phyloP scores from a whole-genome alignment of 2,797 vertebrate genomes.

The Anas capensis region DNA sequence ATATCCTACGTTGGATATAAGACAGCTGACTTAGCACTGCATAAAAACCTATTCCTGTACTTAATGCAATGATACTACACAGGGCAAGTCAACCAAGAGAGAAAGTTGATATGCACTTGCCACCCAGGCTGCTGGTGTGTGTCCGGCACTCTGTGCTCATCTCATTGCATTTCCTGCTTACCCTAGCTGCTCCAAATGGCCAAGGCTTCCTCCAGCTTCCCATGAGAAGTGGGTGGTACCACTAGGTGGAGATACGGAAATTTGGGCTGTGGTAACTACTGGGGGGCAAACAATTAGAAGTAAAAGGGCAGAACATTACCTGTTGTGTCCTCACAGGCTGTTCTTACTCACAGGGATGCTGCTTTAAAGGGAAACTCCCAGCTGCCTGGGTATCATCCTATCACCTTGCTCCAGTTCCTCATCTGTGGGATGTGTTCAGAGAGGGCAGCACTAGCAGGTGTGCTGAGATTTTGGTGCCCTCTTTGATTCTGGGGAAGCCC shows the following conservation, averaged over 20 bases:
- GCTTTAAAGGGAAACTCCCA: not conserved
- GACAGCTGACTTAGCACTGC: not conserved
- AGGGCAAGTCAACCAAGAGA: not conserved
- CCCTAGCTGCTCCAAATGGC: not conserved
- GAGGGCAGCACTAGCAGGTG: not conserved
- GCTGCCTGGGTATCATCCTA: not conserved
- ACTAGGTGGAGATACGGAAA: not conserved
- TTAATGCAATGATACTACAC: not conserved
- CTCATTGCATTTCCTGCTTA: not conserved
- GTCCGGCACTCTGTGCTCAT: rapidly evolving
- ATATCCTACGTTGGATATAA: not conserved
- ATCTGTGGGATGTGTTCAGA: rapidly evolving
- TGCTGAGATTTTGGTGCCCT: not conserved
- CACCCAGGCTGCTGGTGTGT: not conserved
- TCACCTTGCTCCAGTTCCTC: not conserved
- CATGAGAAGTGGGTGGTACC: not conserved
- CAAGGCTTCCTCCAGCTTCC: not conserved
- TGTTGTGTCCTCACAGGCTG: not conserved
- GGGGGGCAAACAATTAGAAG: not conserved
- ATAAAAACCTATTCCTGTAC: not conserved
- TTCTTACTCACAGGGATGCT: not conserved
- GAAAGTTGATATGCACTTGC: not conserved
- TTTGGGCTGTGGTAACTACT: not conserved
- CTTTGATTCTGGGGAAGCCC: not conserved
- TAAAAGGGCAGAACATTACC: not conserved